phyloP scores from a whole-genome alignment of 2,797 vertebrate species.

The Crocidura indochinensis region DNA sequence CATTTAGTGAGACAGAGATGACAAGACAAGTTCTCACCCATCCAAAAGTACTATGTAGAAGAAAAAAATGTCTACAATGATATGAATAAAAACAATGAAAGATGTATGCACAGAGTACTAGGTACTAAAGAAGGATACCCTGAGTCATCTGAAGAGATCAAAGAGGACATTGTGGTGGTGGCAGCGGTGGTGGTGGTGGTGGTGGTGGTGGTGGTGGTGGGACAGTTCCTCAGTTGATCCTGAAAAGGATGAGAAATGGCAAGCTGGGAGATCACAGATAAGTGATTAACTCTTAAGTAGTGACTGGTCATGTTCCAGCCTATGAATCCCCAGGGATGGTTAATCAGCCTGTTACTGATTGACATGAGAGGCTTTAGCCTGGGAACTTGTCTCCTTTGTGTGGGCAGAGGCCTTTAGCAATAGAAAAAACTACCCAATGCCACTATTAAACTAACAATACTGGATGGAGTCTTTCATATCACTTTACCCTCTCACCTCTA shows the following conservation, averaged over 20 bases:
- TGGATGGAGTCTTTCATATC: too few relatives aligned
- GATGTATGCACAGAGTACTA: not conserved
- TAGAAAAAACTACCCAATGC: fast-evolving
- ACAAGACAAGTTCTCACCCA: too few relatives aligned
- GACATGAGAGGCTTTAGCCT: not conserved
- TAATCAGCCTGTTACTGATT: not conserved
- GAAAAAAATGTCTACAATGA: not conserved
- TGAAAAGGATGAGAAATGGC: not conserved
- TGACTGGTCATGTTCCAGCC: not conserved
- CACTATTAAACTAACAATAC: too few relatives aligned
- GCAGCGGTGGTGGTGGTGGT: fast-evolving
- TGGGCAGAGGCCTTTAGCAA: not conserved
- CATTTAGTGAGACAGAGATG: not conserved
- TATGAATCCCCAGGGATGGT: not conserved
- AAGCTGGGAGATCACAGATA: not conserved
- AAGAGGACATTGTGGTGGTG: not conserved
- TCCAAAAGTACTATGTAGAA: not conserved
- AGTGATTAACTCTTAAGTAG: not conserved
- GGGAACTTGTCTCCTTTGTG: not conserved
- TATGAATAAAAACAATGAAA: not conserved
- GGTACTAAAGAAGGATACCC: not conserved
- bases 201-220: not conserved
- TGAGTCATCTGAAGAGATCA: not conserved
- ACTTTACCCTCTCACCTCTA: not conserved
- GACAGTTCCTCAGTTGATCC: not conserved